Conservation (phyloP, 2,797 vertebrate genomes). For the Erethizon dorsatum region DNA sequence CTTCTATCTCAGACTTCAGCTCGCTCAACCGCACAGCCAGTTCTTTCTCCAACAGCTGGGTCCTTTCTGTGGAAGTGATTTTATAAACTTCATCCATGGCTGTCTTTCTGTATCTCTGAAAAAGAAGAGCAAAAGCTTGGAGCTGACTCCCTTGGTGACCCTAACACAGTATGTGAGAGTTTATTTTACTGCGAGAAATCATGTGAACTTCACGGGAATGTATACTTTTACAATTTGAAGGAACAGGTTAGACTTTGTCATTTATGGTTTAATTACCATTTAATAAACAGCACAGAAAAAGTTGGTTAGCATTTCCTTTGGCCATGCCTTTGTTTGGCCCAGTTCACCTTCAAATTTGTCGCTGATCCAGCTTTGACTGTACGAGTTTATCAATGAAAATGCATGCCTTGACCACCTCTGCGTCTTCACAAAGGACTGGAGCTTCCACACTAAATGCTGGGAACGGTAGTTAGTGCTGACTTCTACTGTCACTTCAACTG, state of each 20-base stretch:
- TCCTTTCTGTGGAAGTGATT: constrained; percentile 89
- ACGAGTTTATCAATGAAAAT: neutral
- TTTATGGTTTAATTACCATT: constrained; percentile 12
- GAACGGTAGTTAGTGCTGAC: neutral
- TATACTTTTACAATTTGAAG: constrained; percentile 47
- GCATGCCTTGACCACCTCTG: neutral
- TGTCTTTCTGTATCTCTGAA: constrained; percentile 32
- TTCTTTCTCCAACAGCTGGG: constrained; percentile 90
- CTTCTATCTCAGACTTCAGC: constrained; percentile 89
- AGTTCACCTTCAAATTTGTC: constrained; percentile 27
- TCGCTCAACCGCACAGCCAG: constrained; percentile 87
- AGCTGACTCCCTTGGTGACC: neutral
- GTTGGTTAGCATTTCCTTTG: neutral
- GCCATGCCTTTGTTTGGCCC: neutral
- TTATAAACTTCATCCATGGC: constrained; percentile 88
- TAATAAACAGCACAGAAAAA: neutral
- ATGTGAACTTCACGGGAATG: neutral
- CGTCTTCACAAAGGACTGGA: neutral
- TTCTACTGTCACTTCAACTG: neutral
- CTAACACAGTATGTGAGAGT: neutral
- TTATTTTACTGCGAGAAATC: neutral
- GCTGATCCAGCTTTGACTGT: neutral
- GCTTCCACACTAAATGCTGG: neutral
- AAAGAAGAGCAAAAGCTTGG: neutral
- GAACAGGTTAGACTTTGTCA: neutral